These are phyloP conservation scores for Aphelenchoides fujianensis DNA, from an alignment of 1,140 invertebrate genomes.

Conservation along the genomic window DNA sequence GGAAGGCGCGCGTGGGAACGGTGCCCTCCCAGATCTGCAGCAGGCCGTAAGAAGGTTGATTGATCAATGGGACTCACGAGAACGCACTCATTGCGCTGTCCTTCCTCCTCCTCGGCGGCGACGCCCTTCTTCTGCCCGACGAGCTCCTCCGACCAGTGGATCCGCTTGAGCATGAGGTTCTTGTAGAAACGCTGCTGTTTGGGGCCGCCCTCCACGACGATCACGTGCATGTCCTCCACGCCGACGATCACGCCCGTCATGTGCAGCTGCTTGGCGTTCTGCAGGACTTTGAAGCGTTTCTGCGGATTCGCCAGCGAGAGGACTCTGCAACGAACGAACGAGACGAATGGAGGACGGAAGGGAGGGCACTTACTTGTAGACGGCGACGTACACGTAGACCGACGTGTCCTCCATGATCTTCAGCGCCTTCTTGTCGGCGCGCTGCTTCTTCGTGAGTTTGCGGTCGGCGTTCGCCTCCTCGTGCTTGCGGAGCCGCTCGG, in stretches of 20 bases:
- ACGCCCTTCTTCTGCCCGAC: conserved; percentile 54
- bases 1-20: conserved; percentile 78
- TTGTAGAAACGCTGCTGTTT: conserved; percentile 95
- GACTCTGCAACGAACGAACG: conserved; percentile 69
- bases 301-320: conserved; percentile 82
- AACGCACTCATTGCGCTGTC: conserved; percentile 79
- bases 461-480: conserved; percentile 90
- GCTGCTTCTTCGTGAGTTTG: conserved; percentile 87
- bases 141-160: conserved; percentile 92
- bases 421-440: conserved; percentile 83
- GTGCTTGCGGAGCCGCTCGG: conserved; percentile 78
- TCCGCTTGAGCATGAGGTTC: conserved; percentile 84
- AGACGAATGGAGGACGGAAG: conserved; percentile 22
- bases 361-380: conserved; percentile 74
- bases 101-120: conserved; percentile 62
- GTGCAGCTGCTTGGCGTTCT: conserved; percentile 89
- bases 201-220: conserved; percentile 91
- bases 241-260: conserved; percentile 90
- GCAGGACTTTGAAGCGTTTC: conserved; percentile 96
- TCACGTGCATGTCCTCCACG: conserved; percentile 90
- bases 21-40: conserved; percentile 70
- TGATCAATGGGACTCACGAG: conserved; percentile 72
- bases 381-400: conserved; percentile 80
- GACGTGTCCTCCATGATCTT: conserved; percentile 89
- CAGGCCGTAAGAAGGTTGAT: conserved; percentile 17